Evolutionary conservation across 1,140 invertebrate genomes (phyloP), one percentile per base, ranked within the genome.

Genomic region (Caenorhabditis latens): DNA sequence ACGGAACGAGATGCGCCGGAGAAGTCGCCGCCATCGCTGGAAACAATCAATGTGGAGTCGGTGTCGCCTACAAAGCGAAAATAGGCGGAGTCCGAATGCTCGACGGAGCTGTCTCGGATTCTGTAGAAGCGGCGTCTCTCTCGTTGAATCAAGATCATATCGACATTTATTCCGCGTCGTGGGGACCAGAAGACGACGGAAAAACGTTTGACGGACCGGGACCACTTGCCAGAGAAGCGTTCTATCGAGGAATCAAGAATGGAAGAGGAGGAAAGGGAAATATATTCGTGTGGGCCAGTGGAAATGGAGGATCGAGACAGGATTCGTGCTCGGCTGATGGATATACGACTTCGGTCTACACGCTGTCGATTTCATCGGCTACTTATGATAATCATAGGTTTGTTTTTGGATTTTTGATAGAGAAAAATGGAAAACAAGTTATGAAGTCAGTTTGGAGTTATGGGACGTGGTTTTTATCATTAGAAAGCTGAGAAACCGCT

Each of bases 281-380:
- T 6, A 99, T 99, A 90, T 99, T 99, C 93, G 97, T 99, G 0
- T 99, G 98, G 98, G 98, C 98, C 2, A 98, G 97, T 8, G 98
- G 98, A 14, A 99, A 99, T 93, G 98, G 98, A 46, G 98, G 98
- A 19, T 95, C 96, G 79, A 84, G 97, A 91, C 96, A 96, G 8
- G 98, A 99, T 91, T 98, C 97, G 6, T 99, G 98, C 93, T 98
- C 99, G 93, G 99, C 98, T 94, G 98, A 99, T 93, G 98, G 98
- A 16, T 99, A 99, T 93, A 99, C 97, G 16, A 99, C 99, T 91
- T 98, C 96, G 90, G 99, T 99, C 91, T 99, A 99, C 93, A 99
- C 98, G 0, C 93, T 99, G 43, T 98, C 97, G 84, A 98, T 99
- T 90, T 98, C 96, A 24, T 98, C 96, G 91, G 97, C 97, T 0